Percentiles rank a stretch among this genome's conserved stretches.
Evolutionary conservation across 2,113 vertebrate genomes (phyloP).

Genomic region (Trogon surrucura): DNA sequence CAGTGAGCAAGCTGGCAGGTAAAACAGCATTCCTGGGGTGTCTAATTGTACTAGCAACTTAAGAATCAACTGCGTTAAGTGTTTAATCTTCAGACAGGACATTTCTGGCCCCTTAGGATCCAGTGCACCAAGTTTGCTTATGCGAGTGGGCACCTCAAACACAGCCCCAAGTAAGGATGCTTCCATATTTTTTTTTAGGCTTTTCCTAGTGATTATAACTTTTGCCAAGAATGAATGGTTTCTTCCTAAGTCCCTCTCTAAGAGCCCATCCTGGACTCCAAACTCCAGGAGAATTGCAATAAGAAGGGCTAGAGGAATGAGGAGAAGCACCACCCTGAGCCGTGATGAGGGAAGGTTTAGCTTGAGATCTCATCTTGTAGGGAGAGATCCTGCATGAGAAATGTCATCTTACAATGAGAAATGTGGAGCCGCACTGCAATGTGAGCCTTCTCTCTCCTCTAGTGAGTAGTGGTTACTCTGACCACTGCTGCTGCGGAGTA

Average conservation of each 20-base stretch:
- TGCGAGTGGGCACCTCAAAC: not conserved
- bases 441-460: not conserved
- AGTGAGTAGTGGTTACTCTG: not conserved
- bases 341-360: not conserved
- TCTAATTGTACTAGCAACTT: not conserved
- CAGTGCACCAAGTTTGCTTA: not conserved
- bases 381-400: not conserved
- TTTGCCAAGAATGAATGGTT: not conserved
- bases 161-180: not conserved
- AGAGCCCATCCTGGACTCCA: not conserved
- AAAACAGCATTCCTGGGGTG: not conserved
- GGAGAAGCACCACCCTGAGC: not conserved
- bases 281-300: not conserved
- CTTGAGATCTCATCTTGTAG: not conserved
- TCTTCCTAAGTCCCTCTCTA: not conserved
- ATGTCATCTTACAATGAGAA: not conserved
- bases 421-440: not conserved
- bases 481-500: not conserved
- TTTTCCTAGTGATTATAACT: not conserved
- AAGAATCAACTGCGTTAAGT: not conserved
- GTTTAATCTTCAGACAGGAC: not conserved
- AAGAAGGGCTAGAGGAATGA: not conserved
- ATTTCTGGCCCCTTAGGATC: not conserved
- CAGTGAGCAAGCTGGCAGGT: not conserved
- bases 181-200: not conserved